Conservation (phyloP, 2,888 invertebrate genomes). For the Adineta ricciae region DNA sequence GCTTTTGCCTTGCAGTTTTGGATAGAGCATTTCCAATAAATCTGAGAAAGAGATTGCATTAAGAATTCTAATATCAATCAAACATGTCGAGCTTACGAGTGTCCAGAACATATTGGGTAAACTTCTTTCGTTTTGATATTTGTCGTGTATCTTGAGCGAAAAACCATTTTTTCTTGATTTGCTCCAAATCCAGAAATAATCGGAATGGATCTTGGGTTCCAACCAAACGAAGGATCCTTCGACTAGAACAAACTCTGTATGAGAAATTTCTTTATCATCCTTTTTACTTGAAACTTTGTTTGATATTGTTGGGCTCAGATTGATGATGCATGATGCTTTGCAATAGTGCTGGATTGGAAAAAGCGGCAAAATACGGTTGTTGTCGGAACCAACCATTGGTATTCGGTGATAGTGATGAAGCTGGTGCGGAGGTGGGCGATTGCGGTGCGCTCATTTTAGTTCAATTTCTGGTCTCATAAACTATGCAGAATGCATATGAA, state of each 20-base stretch:
- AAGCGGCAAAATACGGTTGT: background rate
- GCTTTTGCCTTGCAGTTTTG: background rate
- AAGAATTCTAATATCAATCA: no score
- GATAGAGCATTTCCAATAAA: background rate
- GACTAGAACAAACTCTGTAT: background rate
- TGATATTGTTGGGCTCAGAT: background rate
- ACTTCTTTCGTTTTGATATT: background rate
- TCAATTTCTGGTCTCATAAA: background rate
- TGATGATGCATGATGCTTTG: background rate
- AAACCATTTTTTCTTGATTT: background rate
- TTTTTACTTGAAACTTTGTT: background rate
- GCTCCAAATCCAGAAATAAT: background rate
- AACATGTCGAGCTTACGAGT: background rate
- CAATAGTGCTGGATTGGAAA: background rate
- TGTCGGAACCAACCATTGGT: background rate
- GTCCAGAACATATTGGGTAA: background rate
- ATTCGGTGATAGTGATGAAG: background rate
- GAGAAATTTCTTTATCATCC: background rate
- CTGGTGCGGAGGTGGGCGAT: background rate
- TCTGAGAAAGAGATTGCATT: background rate
- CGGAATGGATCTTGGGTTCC: background rate
- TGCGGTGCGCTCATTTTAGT: background rate
- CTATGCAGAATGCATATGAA: background rate
- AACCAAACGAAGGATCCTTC: background rate
- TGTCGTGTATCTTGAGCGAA: background rate